Conservation (phyloP, 1,140 invertebrate species). For the Papilio xuthus region DNA sequence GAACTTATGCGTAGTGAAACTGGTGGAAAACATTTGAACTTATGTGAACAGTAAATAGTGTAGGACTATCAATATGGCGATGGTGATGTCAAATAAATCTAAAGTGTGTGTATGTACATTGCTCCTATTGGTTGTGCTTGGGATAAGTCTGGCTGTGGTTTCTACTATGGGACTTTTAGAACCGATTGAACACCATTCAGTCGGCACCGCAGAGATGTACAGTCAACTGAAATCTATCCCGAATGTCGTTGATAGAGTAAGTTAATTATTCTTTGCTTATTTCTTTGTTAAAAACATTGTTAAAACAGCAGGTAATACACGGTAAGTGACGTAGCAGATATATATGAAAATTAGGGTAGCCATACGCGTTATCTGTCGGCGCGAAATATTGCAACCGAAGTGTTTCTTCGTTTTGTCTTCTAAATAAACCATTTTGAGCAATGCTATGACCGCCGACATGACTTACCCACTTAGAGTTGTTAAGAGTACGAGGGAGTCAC, state of each 20-base stretch:
- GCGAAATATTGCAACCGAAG: no score
- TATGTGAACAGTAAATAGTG: constrained; percentile 26
- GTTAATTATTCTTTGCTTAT: constrained; percentile 40
- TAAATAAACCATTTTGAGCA: no score
- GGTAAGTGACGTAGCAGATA: no score
- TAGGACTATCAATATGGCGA: constrained; percentile 79
- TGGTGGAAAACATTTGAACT: neutral
- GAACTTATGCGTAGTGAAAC: neutral
- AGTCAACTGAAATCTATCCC: constrained; percentile 58
- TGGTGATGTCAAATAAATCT: constrained; percentile 82
- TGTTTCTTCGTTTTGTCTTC: neutral
- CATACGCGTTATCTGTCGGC: no score
- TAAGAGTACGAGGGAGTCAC: no score
- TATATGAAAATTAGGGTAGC: no score
- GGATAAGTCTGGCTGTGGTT: constrained; percentile 80
- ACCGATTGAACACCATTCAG: constrained; percentile 45
- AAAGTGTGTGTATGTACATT: constrained; percentile 82
- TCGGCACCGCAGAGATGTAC: constrained; percentile 59
- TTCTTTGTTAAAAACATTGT: neutral
- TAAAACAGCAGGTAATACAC: no score
- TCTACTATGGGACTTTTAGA: constrained; percentile 81
- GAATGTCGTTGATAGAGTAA: constrained; percentile 54
- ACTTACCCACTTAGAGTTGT: neutral
- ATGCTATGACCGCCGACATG: no score
- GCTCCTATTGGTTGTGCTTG: constrained; percentile 79